Conservation (phyloP, 2,888 invertebrate species). For the Eilema griseolum region DNA sequence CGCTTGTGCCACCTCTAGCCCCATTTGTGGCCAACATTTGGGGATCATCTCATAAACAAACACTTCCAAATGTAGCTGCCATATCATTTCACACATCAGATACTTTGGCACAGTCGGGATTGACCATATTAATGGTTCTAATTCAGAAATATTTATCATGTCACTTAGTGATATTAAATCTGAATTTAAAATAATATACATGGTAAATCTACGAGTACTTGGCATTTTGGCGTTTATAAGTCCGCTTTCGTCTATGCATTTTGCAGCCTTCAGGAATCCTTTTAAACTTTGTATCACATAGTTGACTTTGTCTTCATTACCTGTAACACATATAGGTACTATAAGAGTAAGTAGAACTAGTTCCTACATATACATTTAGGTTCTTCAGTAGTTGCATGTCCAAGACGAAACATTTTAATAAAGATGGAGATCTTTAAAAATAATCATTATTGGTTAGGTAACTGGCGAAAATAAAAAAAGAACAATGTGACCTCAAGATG, state of each 20-base stretch:
- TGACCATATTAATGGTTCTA: constrained; percentile 73
- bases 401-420: no score
- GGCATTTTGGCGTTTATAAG: constrained; percentile 47
- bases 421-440: no score
- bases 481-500: not conserved
- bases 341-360: not conserved
- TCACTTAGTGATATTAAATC: constrained; percentile 68
- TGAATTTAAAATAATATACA: constrained; percentile 74
- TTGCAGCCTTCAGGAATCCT: constrained; percentile 65
- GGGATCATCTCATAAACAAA: constrained; percentile 73
- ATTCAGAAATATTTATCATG: constrained; percentile 68
- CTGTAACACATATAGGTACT: constrained; percentile 57
- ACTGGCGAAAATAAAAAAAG: not conserved
- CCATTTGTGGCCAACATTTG: constrained; percentile 67
- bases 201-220: constrained; percentile 67
- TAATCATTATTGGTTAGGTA: not conserved
- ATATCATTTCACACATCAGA: constrained; percentile 77
- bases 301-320: constrained; percentile 75
- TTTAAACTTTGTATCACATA: constrained; percentile 60
- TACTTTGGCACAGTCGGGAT: constrained; percentile 72
- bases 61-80: constrained; percentile 70
- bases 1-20: constrained; percentile 69
- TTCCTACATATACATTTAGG: not conserved
- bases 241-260: constrained; percentile 60
- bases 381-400: not conserved